Conservation (phyloP, 2,113 vertebrate genomes). For the Dermatemys mawii region DNA sequence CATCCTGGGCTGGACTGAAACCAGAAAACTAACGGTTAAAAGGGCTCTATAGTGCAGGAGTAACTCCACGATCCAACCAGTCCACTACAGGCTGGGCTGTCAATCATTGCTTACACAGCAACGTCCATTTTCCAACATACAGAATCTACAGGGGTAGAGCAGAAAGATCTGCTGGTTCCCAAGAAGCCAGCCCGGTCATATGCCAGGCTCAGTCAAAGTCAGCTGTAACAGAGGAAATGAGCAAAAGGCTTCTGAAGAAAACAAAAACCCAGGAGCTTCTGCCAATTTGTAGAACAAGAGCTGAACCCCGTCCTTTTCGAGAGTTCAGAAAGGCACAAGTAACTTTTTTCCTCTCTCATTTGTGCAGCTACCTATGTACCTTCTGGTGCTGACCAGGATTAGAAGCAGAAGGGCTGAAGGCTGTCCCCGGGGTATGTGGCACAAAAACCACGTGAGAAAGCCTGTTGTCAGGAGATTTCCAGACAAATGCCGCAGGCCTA, state of each 20-base stretch:
- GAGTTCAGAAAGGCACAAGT: neutral
- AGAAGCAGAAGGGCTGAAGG: constrained; percentile 3
- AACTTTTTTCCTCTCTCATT: neutral
- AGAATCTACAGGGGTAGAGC: neutral
- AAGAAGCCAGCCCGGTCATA: neutral
- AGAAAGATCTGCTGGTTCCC: neutral
- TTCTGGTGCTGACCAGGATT: neutral
- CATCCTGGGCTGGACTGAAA: neutral
- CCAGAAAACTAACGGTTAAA: neutral
- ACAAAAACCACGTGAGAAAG: neutral
- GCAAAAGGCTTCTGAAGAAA: neutral
- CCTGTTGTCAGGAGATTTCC: neutral
- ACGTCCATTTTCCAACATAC: neutral
- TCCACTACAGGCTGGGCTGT: neutral
- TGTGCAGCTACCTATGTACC: neutral
- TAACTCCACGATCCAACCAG: neutral
- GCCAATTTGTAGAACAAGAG: neutral
- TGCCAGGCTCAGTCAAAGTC: neutral
- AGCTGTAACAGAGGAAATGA: neutral
- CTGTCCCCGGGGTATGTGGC: neutral
- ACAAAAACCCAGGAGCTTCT: neutral
- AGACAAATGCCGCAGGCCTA: neutral
- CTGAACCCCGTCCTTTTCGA: neutral
- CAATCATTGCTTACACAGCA: neutral
- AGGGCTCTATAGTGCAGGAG: neutral